These are phyloP conservation scores for Mesoligia furuncula DNA, from an alignment of 2,888 invertebrate genomes.

Conservation along the genomic window DNA sequence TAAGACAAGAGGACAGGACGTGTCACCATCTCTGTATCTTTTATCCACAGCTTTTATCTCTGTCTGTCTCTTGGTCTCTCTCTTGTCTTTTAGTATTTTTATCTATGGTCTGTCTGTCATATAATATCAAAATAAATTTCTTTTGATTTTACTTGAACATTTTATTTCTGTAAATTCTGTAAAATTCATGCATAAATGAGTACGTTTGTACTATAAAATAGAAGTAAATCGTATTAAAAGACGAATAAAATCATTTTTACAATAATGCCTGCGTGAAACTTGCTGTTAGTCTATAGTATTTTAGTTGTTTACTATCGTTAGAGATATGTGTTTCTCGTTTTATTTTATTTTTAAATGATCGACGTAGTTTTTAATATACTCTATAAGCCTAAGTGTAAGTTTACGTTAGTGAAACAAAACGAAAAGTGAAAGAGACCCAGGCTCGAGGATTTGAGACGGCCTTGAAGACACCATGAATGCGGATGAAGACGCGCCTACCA, in stretches of 20 bases:
- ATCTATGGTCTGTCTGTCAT: no score
- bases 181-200: background rate
- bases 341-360: constrained; percentile 40
- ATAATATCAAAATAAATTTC: background rate
- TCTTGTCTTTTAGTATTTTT: no score
- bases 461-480: constrained; percentile 84
- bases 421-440: constrained; percentile 59
- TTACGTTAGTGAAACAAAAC: constrained; percentile 5
- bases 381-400: constrained; percentile 6
- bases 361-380: background rate
- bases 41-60: no score
- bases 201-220: background rate
- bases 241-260: background rate
- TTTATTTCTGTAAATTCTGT: background rate
- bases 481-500: constrained; percentile 77
- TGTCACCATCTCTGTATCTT: no score
- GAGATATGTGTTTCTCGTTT: constrained; percentile 15
- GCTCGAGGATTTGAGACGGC: constrained; percentile 68
- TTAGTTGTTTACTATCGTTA: constrained; percentile 18
- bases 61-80: no score
- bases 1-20: no score
- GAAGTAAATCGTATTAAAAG: background rate
- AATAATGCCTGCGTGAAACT: constrained; percentile 20
- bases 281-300: background rate
- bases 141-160: background rate